Conservation (phyloP, 1,140 invertebrate species). For the Diplogasteroides magnus region DNA sequence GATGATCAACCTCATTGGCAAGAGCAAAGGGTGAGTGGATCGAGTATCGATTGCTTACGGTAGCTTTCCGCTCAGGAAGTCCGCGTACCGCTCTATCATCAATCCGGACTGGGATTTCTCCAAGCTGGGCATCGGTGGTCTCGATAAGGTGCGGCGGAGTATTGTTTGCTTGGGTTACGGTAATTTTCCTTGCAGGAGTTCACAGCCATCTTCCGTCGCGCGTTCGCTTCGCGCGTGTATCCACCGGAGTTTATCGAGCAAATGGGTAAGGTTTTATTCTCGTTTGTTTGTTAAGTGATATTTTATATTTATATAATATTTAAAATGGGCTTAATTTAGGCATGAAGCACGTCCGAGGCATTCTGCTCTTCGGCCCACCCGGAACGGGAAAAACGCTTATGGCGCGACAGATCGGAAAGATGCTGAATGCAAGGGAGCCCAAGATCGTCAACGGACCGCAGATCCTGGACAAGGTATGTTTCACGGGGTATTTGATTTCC, state of each 20-base stretch:
- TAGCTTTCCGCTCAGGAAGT: constrained; percentile 56
- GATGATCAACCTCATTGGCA: constrained; percentile 58
- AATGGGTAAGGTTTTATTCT: too few species aligned
- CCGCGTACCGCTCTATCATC: constrained; percentile 70
- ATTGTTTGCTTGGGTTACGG: neutral
- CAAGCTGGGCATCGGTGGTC: constrained; percentile 91
- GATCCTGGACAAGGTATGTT: constrained; percentile 84
- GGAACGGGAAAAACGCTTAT: constrained; percentile 98
- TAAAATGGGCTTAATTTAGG: constrained; percentile 58
- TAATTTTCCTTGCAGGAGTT: constrained; percentile 59
- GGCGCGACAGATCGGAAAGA: constrained; percentile 97
- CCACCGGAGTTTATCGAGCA: constrained; percentile 94
- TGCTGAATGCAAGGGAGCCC: constrained; percentile 95
- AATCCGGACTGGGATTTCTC: constrained; percentile 98
- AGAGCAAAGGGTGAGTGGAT: constrained; percentile 60
- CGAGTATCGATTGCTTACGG: too few species aligned
- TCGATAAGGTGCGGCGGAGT: constrained; percentile 68
- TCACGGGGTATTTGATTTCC: too few species aligned
- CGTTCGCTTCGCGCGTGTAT: constrained; percentile 96
- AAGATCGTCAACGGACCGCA: constrained; percentile 99
- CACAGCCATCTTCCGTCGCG: constrained; percentile 67
- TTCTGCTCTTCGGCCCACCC: constrained; percentile 88
- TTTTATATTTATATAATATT: neutral
- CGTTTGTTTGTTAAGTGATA: neutral
- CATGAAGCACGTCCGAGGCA: constrained; percentile 92